Evolutionary conservation across 2,113 vertebrate species (phyloP).

Genomic region (Syngnathus scovelli): DNA sequence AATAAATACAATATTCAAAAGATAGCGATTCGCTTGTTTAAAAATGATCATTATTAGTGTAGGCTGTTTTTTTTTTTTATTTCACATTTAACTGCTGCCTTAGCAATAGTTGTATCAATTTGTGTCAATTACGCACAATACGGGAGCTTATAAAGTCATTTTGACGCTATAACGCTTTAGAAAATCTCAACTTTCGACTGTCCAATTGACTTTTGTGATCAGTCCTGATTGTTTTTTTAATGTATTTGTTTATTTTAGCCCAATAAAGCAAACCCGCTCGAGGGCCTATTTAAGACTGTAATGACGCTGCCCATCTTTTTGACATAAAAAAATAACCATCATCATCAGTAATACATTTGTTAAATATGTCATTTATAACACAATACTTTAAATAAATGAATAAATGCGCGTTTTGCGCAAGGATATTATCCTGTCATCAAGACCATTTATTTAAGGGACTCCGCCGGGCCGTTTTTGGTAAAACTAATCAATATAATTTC

Average conservation of each 20-base stretch:
- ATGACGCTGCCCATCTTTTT: neutral
- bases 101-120: neutral
- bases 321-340: neutral
- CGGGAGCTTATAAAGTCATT: neutral
- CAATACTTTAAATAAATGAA: neutral
- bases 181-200: neutral
- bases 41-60: neutral
- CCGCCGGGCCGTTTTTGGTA: neutral
- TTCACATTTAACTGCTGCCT: neutral
- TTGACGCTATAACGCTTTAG: neutral
- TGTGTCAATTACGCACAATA: neutral
- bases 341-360: neutral
- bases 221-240: neutral
- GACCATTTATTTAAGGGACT: neutral
- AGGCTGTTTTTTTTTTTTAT: neutral
- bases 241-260: neutral
- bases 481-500: constrained; percentile 22
- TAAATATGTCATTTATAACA: neutral
- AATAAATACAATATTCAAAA: neutral
- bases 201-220: neutral
- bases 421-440: neutral
- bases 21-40: neutral
- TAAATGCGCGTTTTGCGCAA: neutral
- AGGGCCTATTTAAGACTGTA: neutral
- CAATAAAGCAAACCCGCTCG: neutral